Evolutionary conservation across 1,140 invertebrate species (phyloP).

Genomic region (Chlorops oryzae): DNA sequence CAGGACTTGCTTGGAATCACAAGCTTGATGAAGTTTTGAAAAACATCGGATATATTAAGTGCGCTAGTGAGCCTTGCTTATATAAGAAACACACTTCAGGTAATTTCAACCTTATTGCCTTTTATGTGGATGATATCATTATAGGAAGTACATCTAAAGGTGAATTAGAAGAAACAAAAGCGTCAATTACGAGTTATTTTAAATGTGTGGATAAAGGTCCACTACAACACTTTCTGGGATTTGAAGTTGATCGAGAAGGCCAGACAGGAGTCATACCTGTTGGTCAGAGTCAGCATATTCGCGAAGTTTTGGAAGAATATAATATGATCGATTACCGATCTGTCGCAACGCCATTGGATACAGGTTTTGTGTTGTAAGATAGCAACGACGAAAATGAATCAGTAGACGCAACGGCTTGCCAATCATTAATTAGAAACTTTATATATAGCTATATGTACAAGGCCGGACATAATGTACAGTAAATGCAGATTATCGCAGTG

Average conservation of each 20-base stretch:
- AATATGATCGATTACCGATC: neutral
- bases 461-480: slow-evolving; percentile 9
- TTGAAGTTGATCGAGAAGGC: neutral
- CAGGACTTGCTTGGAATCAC: neutral
- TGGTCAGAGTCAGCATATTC: slow-evolving; percentile 18
- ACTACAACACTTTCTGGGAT: neutral
- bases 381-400: neutral
- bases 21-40: slow-evolving; percentile 4
- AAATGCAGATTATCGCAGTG: neutral
- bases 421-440: neutral
- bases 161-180: slow-evolving; percentile 1
- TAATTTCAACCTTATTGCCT: neutral
- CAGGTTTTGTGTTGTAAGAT: neutral
- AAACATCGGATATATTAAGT: slow-evolving; percentile 12
- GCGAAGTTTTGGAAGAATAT: neutral
- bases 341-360: neutral
- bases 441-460: neutral
- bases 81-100: slow-evolving; percentile 17
- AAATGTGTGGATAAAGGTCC: neutral
- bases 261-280: neutral
- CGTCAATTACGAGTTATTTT: neutral
- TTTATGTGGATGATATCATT: slow-evolving; percentile 6
- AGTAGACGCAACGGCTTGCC: neutral
- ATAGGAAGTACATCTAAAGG: slow-evolving; percentile 15
- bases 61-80: slow-evolving; percentile 29